phyloP scores from a whole-genome alignment of 2,113 vertebrate genomes.

The Otis tarda region DNA sequence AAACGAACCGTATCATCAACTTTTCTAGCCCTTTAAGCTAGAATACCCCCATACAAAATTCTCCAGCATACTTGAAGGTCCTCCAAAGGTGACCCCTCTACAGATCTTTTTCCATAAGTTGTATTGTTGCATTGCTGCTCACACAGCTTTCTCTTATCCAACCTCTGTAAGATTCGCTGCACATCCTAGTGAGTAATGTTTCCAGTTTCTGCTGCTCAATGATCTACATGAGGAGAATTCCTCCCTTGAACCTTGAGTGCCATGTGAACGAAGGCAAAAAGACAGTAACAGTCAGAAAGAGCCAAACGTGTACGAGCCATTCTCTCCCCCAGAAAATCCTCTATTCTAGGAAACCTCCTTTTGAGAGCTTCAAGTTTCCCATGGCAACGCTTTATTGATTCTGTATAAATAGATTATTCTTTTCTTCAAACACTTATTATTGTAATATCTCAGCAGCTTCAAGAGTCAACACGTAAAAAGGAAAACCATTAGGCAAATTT shows the following conservation, averaged over 20 bases:
- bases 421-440: slow-evolving; percentile 31
- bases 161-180: neutral
- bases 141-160: neutral
- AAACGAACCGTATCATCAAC: neutral
- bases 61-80: neutral
- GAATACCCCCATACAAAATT: rapidly evolving
- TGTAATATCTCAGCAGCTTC: slow-evolving; percentile 28
- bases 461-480: neutral
- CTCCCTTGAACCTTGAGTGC: neutral
- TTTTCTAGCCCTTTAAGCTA: neutral
- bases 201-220: neutral
- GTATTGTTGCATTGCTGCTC: neutral
- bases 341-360: neutral
- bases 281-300: neutral
- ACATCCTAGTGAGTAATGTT: neutral
- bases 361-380: neutral
- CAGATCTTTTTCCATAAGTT: neutral
- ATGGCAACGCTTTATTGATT: neutral
- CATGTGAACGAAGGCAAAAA: neutral
- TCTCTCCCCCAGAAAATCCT: neutral
- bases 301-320: rapidly evolving
- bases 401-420: slow-evolving; percentile 10
- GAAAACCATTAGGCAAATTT: neutral
- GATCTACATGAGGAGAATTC: neutral
- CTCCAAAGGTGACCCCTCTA: neutral